A percentile compares a stretch with the other conserved stretches of the same genome.
phyloP scores from a whole-genome alignment of 2,113 vertebrate genomes.

The Chinchilla lanigera region DNA sequence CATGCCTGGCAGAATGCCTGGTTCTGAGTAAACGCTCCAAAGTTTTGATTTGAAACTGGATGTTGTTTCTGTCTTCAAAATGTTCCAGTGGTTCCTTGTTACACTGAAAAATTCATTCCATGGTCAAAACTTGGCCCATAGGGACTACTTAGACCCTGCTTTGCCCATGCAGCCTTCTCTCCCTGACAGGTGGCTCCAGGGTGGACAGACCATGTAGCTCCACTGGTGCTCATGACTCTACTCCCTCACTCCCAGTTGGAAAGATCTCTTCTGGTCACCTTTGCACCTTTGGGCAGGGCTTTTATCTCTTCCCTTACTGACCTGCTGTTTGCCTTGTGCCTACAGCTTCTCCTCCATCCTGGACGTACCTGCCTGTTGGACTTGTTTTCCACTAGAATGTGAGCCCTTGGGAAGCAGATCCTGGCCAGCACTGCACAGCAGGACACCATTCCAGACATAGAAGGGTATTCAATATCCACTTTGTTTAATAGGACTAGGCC shows the following conservation, averaged over 20 bases:
- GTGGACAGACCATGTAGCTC: neutral
- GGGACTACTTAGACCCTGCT: neutral
- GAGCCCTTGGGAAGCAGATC: neutral
- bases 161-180: neutral
- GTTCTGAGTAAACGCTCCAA: constrained; percentile 40
- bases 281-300: neutral
- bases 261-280: neutral
- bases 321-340: neutral
- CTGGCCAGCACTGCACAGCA: neutral
- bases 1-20: constrained; percentile 44
- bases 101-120: neutral
- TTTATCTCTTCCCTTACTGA: neutral
- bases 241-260: too few species aligned
- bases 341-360: neutral
- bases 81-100: neutral
- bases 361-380: neutral
- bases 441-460: neutral
- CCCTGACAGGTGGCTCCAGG: neutral
- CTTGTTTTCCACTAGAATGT: neutral
- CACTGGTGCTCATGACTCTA: neutral
- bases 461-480: neutral
- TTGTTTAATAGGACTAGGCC: neutral
- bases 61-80: constrained; percentile 8
- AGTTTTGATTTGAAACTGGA: constrained; percentile 60
- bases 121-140: neutral